Evolutionary conservation across 92 coral and sea anemone species (phyloP).

Genomic region (Isaurus tuberculatus): DNA sequence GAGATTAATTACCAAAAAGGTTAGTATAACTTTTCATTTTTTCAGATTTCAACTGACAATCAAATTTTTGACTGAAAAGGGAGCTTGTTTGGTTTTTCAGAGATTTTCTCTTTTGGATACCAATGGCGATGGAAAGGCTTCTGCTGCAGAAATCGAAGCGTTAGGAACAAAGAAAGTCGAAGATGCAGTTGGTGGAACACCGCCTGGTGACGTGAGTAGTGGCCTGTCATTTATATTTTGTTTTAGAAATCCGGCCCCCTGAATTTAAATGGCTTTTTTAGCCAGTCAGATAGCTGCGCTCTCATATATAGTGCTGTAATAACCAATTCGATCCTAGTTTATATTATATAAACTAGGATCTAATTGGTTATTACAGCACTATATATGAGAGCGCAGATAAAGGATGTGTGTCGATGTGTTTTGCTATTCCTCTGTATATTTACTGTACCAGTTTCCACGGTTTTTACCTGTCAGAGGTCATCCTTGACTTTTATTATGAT

Average conservation of each 20-base stretch:
- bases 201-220: conserved; percentile 86
- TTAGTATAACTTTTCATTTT: conserved; percentile 5
- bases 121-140: conserved; percentile 73
- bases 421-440: too few species aligned
- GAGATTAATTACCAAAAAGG: conserved; percentile 77
- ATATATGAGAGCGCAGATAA: background rate
- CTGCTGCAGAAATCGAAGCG: conserved; percentile 69
- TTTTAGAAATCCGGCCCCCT: too few species aligned
- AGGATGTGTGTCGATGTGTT: too few species aligned
- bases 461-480: too few species aligned
- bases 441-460: too few species aligned
- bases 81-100: conserved; percentile 31
- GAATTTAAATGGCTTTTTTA: too few species aligned
- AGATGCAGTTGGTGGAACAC: conserved; percentile 76
- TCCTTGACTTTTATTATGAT: too few species aligned
- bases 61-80: background rate
- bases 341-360: too few species aligned
- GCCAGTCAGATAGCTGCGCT: too few species aligned
- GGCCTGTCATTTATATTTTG: background rate
- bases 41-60: background rate
- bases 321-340: too few species aligned
- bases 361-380: too few species aligned
- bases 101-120: conserved; percentile 80
- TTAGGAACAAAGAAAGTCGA: conserved; percentile 72
- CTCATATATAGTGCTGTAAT: too few species aligned